Conservation (phyloP, 2,888 invertebrate species). For the Monoplex corrugatus region DNA sequence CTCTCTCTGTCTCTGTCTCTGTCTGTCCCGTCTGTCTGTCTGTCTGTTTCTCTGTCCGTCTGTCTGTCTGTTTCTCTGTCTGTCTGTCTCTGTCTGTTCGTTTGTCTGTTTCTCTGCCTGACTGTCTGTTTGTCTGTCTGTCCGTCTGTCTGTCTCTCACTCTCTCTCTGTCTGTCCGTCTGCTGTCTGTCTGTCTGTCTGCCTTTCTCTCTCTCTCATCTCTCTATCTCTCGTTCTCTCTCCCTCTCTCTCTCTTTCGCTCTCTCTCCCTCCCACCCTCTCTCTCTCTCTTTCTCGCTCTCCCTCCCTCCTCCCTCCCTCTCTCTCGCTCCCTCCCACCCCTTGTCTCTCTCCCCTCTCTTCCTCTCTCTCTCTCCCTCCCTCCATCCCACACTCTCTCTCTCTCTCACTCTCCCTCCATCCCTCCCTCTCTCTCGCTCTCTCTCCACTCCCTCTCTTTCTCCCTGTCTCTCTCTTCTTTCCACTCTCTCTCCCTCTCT, state of each 20-base stretch:
- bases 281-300: no score
- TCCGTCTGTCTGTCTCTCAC: neutral
- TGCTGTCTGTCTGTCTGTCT: neutral
- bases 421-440: neutral
- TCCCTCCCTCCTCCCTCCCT: no score
- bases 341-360: neutral
- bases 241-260: neutral
- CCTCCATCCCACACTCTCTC: neutral
- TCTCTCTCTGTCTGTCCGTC: neutral
- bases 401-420: neutral
- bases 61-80: neutral
- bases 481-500: neutral
- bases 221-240: neutral
- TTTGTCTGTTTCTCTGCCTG: neutral
- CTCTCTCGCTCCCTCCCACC: neutral
- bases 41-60: neutral
- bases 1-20: neutral
- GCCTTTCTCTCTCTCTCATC: neutral
- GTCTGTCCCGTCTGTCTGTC: neutral
- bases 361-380: neutral
- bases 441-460: neutral
- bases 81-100: no score
- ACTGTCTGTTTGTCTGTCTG: neutral
- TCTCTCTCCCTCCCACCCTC: neutral
- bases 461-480: neutral